phyloP scores from a whole-genome alignment of 2,888 invertebrate species.

The Siphonodentalium dalli region DNA sequence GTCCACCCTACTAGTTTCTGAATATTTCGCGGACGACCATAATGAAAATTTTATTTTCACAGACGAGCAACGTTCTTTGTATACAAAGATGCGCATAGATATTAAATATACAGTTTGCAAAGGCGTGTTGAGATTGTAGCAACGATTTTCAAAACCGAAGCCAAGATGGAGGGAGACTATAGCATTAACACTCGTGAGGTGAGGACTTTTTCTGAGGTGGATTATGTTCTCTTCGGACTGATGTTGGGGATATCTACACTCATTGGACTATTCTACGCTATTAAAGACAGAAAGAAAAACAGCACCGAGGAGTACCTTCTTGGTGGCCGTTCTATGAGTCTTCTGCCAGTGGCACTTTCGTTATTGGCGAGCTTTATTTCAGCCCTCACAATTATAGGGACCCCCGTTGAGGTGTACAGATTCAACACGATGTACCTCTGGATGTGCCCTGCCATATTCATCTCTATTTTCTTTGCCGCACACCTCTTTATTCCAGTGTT shows the following conservation, averaged over 20 bases:
- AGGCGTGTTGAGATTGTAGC: too few relatives aligned
- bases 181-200: conserved; percentile 27
- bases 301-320: conserved; percentile 47
- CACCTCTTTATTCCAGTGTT: conserved; percentile 45
- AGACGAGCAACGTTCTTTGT: too few relatives aligned
- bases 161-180: too few relatives aligned
- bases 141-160: too few relatives aligned
- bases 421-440: conserved; percentile 51
- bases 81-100: too few relatives aligned
- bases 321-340: conserved; percentile 48
- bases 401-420: conserved; percentile 52
- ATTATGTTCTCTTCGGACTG: conserved; percentile 45
- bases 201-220: conserved; percentile 33
- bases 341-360: conserved; percentile 53
- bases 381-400: conserved; percentile 56
- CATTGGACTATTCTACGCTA: conserved; percentile 50
- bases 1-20: too few relatives aligned
- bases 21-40: too few relatives aligned
- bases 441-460: conserved; percentile 42
- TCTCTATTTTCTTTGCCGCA: conserved; percentile 44
- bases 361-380: conserved; percentile 58
- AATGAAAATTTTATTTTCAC: too few relatives aligned
- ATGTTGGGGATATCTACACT: conserved; percentile 42
- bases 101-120: too few relatives aligned
- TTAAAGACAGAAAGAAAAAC: conserved; percentile 40